Evolutionary conservation across 2,888 invertebrate genomes (phyloP).

Genomic region (Amphipyra berbera): DNA sequence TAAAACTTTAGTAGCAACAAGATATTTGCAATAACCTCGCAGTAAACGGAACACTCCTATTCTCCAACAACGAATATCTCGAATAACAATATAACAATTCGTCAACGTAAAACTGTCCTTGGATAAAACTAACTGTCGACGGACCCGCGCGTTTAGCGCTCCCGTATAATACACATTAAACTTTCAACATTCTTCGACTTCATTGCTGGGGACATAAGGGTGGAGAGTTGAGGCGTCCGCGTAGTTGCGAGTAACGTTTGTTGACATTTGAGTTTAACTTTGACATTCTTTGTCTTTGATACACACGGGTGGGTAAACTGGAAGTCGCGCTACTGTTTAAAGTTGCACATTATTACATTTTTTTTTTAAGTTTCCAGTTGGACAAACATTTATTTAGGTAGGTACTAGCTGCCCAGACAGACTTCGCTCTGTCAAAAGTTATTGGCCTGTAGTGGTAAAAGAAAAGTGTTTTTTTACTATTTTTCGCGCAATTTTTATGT

Average conservation of each 20-base stretch:
- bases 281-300: background rate
- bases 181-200: slow-evolving; percentile 41
- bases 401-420: too few species aligned
- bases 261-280: background rate
- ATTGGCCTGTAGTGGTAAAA: too few species aligned
- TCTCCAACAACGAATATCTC: background rate
- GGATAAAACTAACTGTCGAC: slow-evolving; percentile 11
- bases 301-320: background rate
- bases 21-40: too few species aligned
- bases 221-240: background rate
- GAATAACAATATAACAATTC: slow-evolving; percentile 10
- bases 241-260: background rate
- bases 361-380: too few species aligned
- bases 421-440: too few species aligned
- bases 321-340: too few species aligned
- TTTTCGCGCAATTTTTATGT: too few species aligned
- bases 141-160: background rate
- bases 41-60: too few species aligned
- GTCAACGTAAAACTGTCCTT: slow-evolving; percentile 8
- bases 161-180: slow-evolving; percentile 18
- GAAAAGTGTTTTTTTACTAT: too few species aligned
- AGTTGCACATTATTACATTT: too few species aligned
- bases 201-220: slow-evolving; percentile 4
- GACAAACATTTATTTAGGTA: too few species aligned
- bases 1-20: too few species aligned